Evolutionary conservation across 1,140 invertebrate genomes (phyloP), one percentile per base, ranked within the genome.

Genomic region (Drosophila mayri): DNA sequence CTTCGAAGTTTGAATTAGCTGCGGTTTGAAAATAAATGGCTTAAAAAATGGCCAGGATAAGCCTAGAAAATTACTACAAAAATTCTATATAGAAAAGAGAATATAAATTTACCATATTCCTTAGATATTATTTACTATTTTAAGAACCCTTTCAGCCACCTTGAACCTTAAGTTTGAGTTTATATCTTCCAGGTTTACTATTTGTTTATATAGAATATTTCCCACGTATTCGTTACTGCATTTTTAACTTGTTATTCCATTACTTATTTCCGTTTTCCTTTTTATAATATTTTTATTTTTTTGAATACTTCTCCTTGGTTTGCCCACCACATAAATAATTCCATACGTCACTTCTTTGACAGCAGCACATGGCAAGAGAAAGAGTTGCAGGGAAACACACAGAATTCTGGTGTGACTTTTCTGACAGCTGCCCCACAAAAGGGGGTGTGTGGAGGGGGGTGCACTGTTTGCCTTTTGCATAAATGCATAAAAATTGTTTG

Each of bases 401-500:
- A 60, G 57, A 76, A 77, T 52, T 76, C 54, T 80, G 78, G 84
- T 80, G 83, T 88, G 83, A 87, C 84, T 87, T 90, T 79, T 86
- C 71, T 87, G 83, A 87, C 83, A 87, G 84, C 76, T 81, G 59
- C 41, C 66, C 62, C 52, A 47, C 14, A 50, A 3, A 18, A 5
- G 20, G 32, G 44, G 32, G n/a, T 28, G 38, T 25, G 14, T n/a
- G 22, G 14, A 16, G 4, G 11, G 46, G 25, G 38, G 28, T 49
- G 50, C 30, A 35, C 25, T 54, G 71, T 65, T 76, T 74, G 57
- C 62, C 77, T 90, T 87, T 87, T 88, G 84, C 84, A 88, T 88
- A 88, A 88, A 88, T 88, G 85, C 84, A 88, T 88, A 85, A 90
- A 90, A 88, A 88, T 85, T 84, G 80, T 80, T 84, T 88, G 73